Evolutionary conservation across 1,140 invertebrate species (phyloP).

Genomic region (Trichomalopsis sarcophagae): DNA sequence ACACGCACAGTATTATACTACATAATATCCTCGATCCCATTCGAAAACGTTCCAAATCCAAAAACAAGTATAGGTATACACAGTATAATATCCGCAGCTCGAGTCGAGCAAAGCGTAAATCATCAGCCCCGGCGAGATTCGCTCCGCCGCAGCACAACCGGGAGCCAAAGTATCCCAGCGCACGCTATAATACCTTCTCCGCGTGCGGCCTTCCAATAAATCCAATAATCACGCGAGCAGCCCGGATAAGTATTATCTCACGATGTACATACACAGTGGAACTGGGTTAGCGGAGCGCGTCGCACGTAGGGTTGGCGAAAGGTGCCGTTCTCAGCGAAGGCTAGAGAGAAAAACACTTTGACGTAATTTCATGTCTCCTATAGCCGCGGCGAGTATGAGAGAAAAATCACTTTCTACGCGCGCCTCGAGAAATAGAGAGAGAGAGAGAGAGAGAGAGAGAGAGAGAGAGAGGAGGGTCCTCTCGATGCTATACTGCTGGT

Average conservation of each 20-base stretch:
- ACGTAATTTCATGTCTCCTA: slow-evolving; percentile 37
- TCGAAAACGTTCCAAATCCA: slow-evolving; percentile 7
- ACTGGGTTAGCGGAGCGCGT: slow-evolving; percentile 46
- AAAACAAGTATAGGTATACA: neutral
- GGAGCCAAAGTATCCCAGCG: neutral
- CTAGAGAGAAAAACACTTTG: slow-evolving; percentile 23
- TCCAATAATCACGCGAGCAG: slow-evolving; percentile 26
- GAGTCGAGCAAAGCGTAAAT: neutral
- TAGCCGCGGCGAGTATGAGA: neutral
- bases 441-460: too few species aligned
- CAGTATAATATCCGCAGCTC: too few species aligned
- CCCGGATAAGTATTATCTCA: slow-evolving; percentile 40
- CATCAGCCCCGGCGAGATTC: neutral
- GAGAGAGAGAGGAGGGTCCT: too few species aligned
- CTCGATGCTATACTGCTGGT: neutral
- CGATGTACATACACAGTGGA: neutral
- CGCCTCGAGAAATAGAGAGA: neutral
- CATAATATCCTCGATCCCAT: neutral
- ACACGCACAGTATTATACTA: too few species aligned
- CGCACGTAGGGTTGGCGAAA: slow-evolving; percentile 55
- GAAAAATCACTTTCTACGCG: slow-evolving; percentile 44
- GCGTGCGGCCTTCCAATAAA: neutral
- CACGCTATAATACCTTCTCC: too few species aligned
- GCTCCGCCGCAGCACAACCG: neutral
- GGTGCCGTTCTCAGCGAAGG: slow-evolving; percentile 56